Evolutionary conservation across 2,113 vertebrate genomes (phyloP).

Genomic region (Bujurquina vittata): DNA sequence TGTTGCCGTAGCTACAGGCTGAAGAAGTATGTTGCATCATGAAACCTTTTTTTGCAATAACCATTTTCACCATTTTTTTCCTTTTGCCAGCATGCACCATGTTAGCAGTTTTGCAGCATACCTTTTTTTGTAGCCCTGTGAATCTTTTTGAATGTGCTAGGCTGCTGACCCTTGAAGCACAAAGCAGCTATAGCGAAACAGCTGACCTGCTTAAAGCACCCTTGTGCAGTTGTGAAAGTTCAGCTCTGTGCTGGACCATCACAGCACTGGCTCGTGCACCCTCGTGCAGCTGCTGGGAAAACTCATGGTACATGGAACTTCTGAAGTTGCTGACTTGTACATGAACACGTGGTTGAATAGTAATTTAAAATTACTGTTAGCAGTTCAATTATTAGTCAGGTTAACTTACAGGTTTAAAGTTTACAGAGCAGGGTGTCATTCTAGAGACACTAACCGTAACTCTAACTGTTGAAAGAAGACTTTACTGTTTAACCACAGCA

Average conservation of each 20-base stretch:
- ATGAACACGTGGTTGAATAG: neutral
- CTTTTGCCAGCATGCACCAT: neutral
- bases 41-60: constrained; percentile 16
- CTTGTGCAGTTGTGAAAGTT: constrained; percentile 49
- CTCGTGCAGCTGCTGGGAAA: constrained; percentile 51
- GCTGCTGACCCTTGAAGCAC: constrained; percentile 34
- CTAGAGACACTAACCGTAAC: neutral
- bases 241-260: constrained; percentile 46
- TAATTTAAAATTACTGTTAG: neutral
- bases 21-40: constrained; percentile 29
- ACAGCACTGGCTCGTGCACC: constrained; percentile 34
- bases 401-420: neutral
- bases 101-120: constrained; percentile 6
- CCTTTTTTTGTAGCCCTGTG: neutral
- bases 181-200: constrained; percentile 35
- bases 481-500: neutral
- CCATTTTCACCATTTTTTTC: constrained; percentile 13
- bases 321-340: constrained; percentile 18
- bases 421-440: neutral
- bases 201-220: constrained; percentile 44
- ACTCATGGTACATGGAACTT: constrained; percentile 28
- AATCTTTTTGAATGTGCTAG: constrained; percentile 21
- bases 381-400: neutral
- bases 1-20: constrained; percentile 30
- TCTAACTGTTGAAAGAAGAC: neutral